A percentile compares a stretch with the other conserved stretches of the same genome.
Evolutionary conservation across 1,140 invertebrate species (phyloP).

Genomic region (Thaumetopoea pityocampa): DNA sequence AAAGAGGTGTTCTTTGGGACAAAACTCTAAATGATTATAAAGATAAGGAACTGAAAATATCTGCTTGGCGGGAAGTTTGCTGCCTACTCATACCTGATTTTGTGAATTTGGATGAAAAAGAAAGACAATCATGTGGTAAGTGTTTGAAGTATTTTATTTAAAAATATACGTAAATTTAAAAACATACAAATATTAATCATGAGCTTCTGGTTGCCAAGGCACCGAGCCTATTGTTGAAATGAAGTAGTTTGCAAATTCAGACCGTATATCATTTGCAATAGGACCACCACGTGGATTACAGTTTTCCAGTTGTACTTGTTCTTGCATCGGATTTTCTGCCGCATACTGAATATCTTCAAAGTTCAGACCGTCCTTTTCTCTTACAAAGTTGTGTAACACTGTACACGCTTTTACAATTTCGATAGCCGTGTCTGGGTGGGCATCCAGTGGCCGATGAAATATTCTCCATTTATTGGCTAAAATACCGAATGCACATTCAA

Average conservation of each 20-base stretch:
- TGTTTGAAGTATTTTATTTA: conserved; percentile 9
- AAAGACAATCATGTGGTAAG: conserved; percentile 13
- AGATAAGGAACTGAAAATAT: conserved; percentile 7
- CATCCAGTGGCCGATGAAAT: background rate
- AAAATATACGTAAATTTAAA: conserved; percentile 5
- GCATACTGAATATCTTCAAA: conserved; percentile 8
- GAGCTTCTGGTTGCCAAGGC: too few relatives aligned
- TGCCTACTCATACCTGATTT: conserved; percentile 10
- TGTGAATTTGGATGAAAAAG: conserved; percentile 9
- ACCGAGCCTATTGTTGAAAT: too few relatives aligned
- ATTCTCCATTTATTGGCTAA: too few relatives aligned
- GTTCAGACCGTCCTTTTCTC: conserved; percentile 3
- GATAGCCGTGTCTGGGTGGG: background rate
- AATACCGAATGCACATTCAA: too few relatives aligned
- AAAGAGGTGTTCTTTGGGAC: conserved; percentile 4
- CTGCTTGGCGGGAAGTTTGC: conserved; percentile 12
- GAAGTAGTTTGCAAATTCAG: conserved; percentile 11
- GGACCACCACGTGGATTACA: conserved; percentile 1
- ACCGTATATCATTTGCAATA: conserved; percentile 14
- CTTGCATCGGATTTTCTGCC: conserved; percentile 12
- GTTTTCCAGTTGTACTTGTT: conserved; percentile 3
- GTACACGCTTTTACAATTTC: conserved; percentile 1
- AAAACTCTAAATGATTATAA: conserved; percentile 6
- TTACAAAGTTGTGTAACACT: conserved; percentile 1
- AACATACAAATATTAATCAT: conserved; percentile 10